phyloP scores from a whole-genome alignment of 1,140 invertebrate genomes.

The Drosophila ananassae region DNA sequence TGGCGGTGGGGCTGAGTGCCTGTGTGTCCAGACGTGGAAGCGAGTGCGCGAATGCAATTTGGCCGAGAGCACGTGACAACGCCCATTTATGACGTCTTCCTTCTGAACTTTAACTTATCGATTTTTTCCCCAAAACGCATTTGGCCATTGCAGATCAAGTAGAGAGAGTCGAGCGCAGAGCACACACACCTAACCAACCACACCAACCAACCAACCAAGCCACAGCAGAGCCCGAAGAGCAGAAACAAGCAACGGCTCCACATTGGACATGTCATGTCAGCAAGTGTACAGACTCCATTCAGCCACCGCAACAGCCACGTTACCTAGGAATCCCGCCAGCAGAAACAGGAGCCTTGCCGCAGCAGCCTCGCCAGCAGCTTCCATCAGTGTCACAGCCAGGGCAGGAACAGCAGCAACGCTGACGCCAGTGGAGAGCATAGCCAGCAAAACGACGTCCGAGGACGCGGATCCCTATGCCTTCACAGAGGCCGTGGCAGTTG shows the following conservation, averaged over 20 bases:
- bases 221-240: constrained; percentile 3
- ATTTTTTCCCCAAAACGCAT: constrained; percentile 15
- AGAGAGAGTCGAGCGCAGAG: constrained; percentile 32
- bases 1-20: not conserved
- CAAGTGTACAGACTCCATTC: constrained; percentile 79
- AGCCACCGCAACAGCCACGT: constrained; percentile 42
- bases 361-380: constrained; percentile 28
- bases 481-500: constrained; percentile 80
- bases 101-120: constrained; percentile 43
- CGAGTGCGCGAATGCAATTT: constrained; percentile 46
- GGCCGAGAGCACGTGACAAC: constrained; percentile 70
- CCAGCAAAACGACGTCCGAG: constrained; percentile 75
- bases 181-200: constrained; percentile 7
- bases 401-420: constrained; percentile 43
- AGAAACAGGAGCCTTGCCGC: constrained; percentile 34
- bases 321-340: constrained; percentile 27
- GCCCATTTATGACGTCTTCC: constrained; percentile 46
- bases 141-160: constrained; percentile 59
- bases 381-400: constrained; percentile 18
- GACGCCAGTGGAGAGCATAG: constrained; percentile 58
- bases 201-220: not conserved
- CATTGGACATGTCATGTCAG: constrained; percentile 84
- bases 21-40: constrained; percentile 2
- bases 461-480: constrained; percentile 84
- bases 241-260: constrained; percentile 61